Conservation (phyloP, 1,140 invertebrate species). For the Magallana ariakensis region DNA sequence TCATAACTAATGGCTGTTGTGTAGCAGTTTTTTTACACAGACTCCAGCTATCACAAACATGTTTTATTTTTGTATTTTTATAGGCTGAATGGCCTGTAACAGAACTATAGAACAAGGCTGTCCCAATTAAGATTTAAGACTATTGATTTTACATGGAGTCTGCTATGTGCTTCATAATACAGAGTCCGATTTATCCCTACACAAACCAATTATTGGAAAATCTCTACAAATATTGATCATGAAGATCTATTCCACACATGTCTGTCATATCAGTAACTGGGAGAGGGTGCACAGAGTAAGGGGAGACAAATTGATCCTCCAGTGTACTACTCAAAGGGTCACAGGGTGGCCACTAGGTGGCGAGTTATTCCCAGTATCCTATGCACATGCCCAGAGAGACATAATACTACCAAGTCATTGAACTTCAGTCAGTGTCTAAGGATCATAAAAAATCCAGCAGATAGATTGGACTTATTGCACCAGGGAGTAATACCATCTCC, state of each 20-base stretch:
- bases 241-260: conserved; percentile 30
- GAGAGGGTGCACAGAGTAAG: conserved; percentile 13
- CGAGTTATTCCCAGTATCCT: conserved; percentile 41
- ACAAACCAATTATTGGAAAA: conserved; percentile 38
- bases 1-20: no score
- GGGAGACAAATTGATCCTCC: background rate
- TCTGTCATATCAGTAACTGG: conserved; percentile 31
- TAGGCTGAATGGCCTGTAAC: background rate
- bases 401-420: background rate
- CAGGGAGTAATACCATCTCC: background rate
- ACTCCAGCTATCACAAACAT: no score
- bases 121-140: conserved; percentile 33
- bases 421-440: conserved; percentile 13
- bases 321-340: background rate
- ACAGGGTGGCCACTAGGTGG: conserved; percentile 53
- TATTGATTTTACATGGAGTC: conserved; percentile 31
- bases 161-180: conserved; percentile 23
- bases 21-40: no score
- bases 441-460: background rate
- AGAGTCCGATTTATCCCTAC: conserved; percentile 24
- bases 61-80: no score
- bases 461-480: background rate
- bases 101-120: background rate
- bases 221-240: conserved; percentile 29
- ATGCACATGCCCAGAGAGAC: conserved; percentile 55